Conservation (phyloP, 2,797 vertebrate genomes). For the Netta rufina region DNA sequence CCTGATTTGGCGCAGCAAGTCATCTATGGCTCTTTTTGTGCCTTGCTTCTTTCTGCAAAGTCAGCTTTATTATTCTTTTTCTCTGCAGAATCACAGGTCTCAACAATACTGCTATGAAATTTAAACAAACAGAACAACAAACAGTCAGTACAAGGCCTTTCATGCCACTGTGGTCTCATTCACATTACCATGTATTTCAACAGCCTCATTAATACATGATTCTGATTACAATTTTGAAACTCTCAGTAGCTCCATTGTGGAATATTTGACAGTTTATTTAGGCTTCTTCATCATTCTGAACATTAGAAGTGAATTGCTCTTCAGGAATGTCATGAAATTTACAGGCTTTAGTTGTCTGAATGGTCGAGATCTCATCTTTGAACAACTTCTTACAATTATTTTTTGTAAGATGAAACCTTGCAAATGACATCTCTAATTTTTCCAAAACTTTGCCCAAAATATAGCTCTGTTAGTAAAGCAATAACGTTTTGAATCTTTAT, state of each 20-base stretch:
- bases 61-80: not conserved
- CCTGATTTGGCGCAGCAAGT: not conserved
- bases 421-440: not conserved
- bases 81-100: not conserved
- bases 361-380: not conserved
- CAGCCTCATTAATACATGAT: not conserved
- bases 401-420: not conserved
- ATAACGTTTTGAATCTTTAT: not conserved
- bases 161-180: not conserved
- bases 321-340: not conserved
- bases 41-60: not conserved
- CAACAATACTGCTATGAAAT: not conserved
- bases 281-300: not conserved
- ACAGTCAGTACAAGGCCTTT: not conserved
- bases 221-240: not conserved
- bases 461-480: not conserved
- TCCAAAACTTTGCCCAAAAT: not conserved
- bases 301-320: not conserved
- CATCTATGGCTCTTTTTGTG: not conserved
- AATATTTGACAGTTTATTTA: not conserved
- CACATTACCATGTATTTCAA: not conserved
- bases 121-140: not conserved
- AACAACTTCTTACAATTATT: not conserved
- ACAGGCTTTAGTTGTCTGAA: not conserved
- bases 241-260: not conserved